A percentile compares a stretch with the other conserved stretches of the same genome.
Evolutionary conservation across 1,140 invertebrate species (phyloP).

Genomic region (Megalopta genalis): DNA sequence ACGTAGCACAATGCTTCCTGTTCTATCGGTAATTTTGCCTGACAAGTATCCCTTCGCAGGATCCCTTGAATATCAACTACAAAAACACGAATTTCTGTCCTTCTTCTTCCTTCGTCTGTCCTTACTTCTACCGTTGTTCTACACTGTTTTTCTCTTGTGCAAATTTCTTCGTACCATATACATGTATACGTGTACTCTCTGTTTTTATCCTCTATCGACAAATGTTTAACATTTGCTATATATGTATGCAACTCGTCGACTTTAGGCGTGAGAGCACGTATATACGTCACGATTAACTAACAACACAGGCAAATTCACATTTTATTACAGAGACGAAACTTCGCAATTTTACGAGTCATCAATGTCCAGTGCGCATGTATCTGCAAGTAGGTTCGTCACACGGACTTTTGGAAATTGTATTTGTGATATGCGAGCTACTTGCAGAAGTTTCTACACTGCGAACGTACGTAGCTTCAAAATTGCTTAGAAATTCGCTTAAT

Average conservation of each 20-base stretch:
- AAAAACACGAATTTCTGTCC: constrained; percentile 3
- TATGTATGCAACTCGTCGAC: constrained; percentile 15
- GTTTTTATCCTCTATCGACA: constrained; percentile 24
- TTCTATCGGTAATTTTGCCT: constrained; percentile 1
- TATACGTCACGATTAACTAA: constrained; percentile 36
- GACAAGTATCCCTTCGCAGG: constrained; percentile 11
- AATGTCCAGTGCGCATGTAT: too few species aligned
- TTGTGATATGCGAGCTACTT: too few species aligned
- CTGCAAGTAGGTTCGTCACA: too few species aligned
- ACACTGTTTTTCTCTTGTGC: not conserved
- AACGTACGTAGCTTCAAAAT: too few species aligned
- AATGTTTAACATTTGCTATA: constrained; percentile 23
- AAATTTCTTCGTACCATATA: constrained; percentile 10
- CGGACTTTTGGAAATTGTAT: too few species aligned
- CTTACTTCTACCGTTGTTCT: not conserved
- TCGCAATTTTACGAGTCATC: too few species aligned
- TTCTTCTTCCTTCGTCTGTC: not conserved
- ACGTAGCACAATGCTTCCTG: not conserved
- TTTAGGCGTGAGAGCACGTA: constrained; percentile 13
- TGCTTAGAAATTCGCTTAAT: too few species aligned
- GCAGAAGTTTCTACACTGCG: too few species aligned
- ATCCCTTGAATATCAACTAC: constrained; percentile 7
- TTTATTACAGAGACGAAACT: not conserved
- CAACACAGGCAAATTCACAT: constrained; percentile 40
- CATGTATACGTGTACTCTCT: not conserved